These are phyloP conservation scores for Drosophila picticornis DNA, from an alignment of 2,888 invertebrate species.

Conservation along the genomic window DNA sequence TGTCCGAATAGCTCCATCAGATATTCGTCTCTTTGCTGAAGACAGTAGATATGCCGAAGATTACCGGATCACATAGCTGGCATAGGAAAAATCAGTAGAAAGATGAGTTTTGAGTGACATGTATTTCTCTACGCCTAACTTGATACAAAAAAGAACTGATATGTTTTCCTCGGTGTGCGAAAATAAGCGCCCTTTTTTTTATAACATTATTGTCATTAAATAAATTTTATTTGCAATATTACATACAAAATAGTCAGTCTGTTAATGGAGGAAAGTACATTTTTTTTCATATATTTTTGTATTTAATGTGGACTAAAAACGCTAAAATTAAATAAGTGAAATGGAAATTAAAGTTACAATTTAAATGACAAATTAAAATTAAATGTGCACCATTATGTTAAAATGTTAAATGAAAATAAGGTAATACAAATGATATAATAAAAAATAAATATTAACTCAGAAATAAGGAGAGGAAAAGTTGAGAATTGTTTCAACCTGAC, in stretches of 20 bases:
- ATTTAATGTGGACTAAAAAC: not conserved
- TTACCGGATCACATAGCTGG: not conserved
- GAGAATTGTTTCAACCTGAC: not conserved
- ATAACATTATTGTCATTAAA: accelerated
- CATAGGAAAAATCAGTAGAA: no score
- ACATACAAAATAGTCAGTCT: not conserved
- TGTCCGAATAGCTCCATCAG: not conserved
- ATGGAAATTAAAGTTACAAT: not conserved
- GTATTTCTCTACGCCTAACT: not conserved
- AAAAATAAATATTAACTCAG: not conserved
- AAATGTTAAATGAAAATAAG: not conserved
- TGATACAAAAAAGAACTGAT: not conserved
- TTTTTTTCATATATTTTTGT: not conserved
- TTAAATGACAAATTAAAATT: not conserved
- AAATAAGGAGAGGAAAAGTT: not conserved
- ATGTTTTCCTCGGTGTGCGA: not conserved
- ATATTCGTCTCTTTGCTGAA: not conserved
- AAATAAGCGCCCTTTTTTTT: not conserved
- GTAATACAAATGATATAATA: not conserved
- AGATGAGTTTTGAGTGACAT: not conserved
- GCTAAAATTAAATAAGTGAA: not conserved
- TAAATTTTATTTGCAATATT: not conserved
- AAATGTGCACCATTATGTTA: not conserved
- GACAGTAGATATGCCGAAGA: not conserved
- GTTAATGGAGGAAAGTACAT: not conserved